phyloP scores from a whole-genome alignment of 2,888 invertebrate species.

The Megalurothrips usitatus region DNA sequence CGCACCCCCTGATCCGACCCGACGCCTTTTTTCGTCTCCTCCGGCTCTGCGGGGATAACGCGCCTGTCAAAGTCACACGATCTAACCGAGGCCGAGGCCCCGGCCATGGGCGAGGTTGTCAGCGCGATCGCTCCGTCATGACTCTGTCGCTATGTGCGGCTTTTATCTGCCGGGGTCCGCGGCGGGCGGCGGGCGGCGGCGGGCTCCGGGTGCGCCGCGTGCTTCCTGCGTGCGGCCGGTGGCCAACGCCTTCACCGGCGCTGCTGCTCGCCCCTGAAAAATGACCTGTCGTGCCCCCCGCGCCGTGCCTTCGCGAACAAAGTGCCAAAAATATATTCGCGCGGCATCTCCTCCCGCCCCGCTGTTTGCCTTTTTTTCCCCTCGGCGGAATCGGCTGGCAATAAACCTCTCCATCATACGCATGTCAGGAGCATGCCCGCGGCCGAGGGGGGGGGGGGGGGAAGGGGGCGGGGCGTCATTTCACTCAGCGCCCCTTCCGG shows the following conservation, averaged over 20 bases:
- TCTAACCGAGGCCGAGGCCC: no score
- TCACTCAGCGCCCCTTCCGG: neutral
- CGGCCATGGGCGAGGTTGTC: no score
- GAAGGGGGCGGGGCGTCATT: neutral
- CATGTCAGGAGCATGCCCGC: neutral
- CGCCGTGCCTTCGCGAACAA: neutral
- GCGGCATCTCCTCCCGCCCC: neutral
- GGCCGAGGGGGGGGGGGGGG: neutral
- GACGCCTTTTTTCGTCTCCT: no score
- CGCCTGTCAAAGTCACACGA: no score
- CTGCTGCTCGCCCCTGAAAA: neutral
- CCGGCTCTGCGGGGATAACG: no score
- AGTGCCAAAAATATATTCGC: neutral
- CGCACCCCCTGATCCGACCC: no score
- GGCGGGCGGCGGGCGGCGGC: neutral
- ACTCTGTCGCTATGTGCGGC: neutral
- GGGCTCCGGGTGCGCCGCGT: neutral
- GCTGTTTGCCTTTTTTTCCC: neutral
- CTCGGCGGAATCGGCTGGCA: neutral
- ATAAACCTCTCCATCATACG: constrained; percentile 13
- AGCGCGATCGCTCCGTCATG: no score
- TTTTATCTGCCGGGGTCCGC: neutral
- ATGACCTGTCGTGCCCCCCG: neutral
- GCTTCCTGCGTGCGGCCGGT: neutral
- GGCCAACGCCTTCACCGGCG: neutral